Evolutionary conservation across 2,888 invertebrate species (phyloP), one percentile per base, ranked within the genome.

Genomic region (Callosobruchus maculatus): DNA sequence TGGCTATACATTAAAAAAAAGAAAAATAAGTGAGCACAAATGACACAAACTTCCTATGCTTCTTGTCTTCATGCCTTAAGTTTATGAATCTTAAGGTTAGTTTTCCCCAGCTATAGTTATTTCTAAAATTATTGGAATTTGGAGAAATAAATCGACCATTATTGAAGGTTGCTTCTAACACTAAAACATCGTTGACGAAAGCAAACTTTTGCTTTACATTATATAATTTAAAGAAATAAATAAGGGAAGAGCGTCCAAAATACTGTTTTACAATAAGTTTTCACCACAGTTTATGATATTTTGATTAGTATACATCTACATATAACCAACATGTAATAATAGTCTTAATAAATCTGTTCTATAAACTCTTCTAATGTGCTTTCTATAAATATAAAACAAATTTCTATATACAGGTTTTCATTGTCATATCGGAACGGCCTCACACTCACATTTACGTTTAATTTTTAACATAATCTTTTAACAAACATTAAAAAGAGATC

Each of bases 241-340:
- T 71, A 71, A 22, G 30, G 67, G 69, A 68, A 20, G 70, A 30
- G 21, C 0, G 67, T 49, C 13, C 22, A 71, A 71, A 71, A 74
- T 49, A 7, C 13, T 49, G 49, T 49, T 49, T 13, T 49, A 49
- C 49, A 49, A 49, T 49, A 73, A 67, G 30, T 49, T 49, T 49
- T 49, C 49, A 73, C 72, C 66, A 26, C 49, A 73, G 67, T 72
- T 74, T 73, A 72, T 75, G 77, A 77, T 74, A 70, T 72, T 78
- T 74, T 75, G 73, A 77, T 78, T 78, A 78, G 77, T 80, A 81
- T 81, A 80, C 80, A 82, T 80, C 82, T 83, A 83, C 81, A 81
- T 82, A 82, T 81, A 81, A 79, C 82, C 81, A 83, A 83, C 83
- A 82, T 83, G 82, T 82, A 83, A 80, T 80, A 80, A 79, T 81